phyloP scores from a whole-genome alignment of 2,888 invertebrate genomes.

The Xanthia togata region DNA sequence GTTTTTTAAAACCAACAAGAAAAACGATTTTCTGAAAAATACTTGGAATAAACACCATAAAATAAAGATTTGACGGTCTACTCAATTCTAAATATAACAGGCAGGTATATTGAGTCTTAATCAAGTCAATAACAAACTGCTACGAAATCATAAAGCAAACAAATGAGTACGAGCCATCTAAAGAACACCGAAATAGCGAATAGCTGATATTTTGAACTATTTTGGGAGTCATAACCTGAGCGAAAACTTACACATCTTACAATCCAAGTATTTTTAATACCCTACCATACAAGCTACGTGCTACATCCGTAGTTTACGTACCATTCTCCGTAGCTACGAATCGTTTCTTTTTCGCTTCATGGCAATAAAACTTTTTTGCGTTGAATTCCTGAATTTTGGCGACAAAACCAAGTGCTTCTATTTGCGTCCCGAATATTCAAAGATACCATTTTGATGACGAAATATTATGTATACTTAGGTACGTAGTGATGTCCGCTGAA shows the following conservation, averaged over 20 bases:
- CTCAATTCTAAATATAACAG: neutral
- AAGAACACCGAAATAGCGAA: constrained; percentile 28
- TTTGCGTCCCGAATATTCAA: constrained; percentile 42
- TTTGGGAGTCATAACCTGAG: constrained; percentile 29
- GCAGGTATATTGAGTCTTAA: neutral
- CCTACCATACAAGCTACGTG: constrained; percentile 1
- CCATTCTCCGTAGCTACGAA: constrained; percentile 8
- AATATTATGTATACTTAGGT: constrained; percentile 20
- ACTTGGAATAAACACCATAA: neutral
- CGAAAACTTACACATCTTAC: constrained; percentile 23
- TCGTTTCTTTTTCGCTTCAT: neutral
- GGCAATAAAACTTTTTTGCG: constrained; percentile 26
- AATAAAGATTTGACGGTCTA: neutral
- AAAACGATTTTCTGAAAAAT: neutral
- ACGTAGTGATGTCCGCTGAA: constrained; percentile 36
- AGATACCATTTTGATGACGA: constrained; percentile 59
- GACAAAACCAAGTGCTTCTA: constrained; percentile 39
- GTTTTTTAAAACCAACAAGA: neutral
- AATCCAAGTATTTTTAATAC: constrained; percentile 22
- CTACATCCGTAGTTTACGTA: neutral
- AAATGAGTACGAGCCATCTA: constrained; percentile 20
- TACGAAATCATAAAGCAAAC: constrained; percentile 33
- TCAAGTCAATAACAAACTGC: constrained; percentile 31
- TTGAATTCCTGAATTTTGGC: constrained; percentile 42
- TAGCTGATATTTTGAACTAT: constrained; percentile 49